A percentile compares a stretch with the other conserved stretches of the same genome.
These are phyloP conservation scores for Cyanistes caeruleus DNA, from an alignment of 2,113 vertebrate genomes.

Conservation along the genomic window DNA sequence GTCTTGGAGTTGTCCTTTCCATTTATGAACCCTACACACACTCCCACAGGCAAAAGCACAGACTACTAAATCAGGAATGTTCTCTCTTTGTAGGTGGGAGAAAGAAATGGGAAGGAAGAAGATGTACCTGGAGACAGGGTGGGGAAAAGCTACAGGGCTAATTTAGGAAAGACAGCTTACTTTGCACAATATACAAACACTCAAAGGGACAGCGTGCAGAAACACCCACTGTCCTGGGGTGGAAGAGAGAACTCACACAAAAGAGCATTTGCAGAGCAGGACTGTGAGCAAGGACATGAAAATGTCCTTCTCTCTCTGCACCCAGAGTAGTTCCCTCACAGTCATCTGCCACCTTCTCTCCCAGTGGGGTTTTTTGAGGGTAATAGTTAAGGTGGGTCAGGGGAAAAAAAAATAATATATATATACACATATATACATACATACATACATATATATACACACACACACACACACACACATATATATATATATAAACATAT, in stretches of 20 bases:
- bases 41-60: conserved; percentile 24
- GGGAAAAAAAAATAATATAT: not conserved
- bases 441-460: too few relatives aligned
- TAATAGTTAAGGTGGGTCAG: not conserved
- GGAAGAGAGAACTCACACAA: not conserved
- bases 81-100: conserved; percentile 46
- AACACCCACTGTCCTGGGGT: not conserved
- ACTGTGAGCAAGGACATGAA: not conserved
- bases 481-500: too few relatives aligned
- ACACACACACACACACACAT: too few relatives aligned
- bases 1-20: not conserved
- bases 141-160: conserved; percentile 19
- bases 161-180: conserved; percentile 44
- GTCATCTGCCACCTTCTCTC: not conserved
- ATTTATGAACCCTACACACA: conserved; percentile 23
- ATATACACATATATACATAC: too few relatives aligned
- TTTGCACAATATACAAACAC: conserved; percentile 17
- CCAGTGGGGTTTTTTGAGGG: not conserved
- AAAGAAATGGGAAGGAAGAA: conserved; percentile 57
- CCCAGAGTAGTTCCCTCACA: not conserved
- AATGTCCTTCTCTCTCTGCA: not conserved
- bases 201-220: conserved; percentile 3
- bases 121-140: conserved; percentile 56
- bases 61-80: conserved; percentile 46
- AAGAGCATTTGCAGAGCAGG: conserved; percentile 18